phyloP scores from a whole-genome alignment of 2,113 vertebrate species.

The Gasterosteus nipponicus region DNA sequence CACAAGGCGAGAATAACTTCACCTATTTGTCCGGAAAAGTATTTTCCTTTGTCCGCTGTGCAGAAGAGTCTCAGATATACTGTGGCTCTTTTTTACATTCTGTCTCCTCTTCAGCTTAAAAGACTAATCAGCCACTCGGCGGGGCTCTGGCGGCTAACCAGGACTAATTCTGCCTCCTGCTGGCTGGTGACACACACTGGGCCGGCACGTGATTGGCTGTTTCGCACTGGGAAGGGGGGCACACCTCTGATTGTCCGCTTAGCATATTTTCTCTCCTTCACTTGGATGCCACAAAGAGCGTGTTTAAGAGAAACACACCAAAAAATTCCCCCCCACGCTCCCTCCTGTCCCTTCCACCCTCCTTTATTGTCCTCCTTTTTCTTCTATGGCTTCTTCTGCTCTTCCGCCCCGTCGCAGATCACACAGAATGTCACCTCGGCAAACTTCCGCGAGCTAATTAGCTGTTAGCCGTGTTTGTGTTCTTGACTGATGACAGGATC shows the following conservation, averaged over 20 bases:
- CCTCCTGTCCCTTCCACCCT: constrained; percentile 74
- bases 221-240: constrained; percentile 68
- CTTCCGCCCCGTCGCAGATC: constrained; percentile 86
- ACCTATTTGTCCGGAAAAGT: constrained; percentile 29
- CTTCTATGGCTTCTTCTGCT: constrained; percentile 36
- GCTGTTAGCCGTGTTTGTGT: constrained; percentile 95
- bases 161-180: constrained; percentile 80
- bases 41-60: constrained; percentile 60
- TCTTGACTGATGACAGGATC: constrained; percentile 99
- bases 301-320: constrained; percentile 40
- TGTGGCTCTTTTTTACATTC: constrained; percentile 71
- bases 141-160: constrained; percentile 78
- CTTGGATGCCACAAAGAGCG: constrained; percentile 75
- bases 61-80: constrained; percentile 52
- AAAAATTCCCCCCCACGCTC: constrained; percentile 83
- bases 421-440: constrained; percentile 95
- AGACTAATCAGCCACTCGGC: constrained; percentile 79
- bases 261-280: constrained; percentile 86
- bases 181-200: constrained; percentile 78
- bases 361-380: constrained; percentile 63
- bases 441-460: constrained; percentile 97
- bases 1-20: constrained; percentile 33
- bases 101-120: constrained; percentile 75
- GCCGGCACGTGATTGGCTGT: constrained; percentile 79
- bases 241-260: constrained; percentile 86